These are phyloP conservation scores for Drosophila tripunctata DNA, from an alignment of 2,888 invertebrate genomes.

Conservation along the genomic window DNA sequence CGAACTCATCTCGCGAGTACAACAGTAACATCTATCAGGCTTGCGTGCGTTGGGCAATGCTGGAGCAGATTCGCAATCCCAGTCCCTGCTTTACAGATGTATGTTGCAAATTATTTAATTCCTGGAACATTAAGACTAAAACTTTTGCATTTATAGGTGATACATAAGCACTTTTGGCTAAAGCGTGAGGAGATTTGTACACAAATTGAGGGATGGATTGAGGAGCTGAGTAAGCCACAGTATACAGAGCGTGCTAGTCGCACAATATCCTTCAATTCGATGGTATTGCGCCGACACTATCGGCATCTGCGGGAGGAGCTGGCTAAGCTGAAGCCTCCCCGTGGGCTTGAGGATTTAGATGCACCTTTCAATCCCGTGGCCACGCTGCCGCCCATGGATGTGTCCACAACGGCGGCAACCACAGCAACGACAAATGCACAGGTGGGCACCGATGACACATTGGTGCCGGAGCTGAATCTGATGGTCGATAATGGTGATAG, in stretches of 20 bases:
- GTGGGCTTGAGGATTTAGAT: constrained; percentile 89
- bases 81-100: constrained; percentile 96
- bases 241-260: constrained; percentile 91
- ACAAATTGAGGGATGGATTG: constrained; percentile 95
- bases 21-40: constrained; percentile 98
- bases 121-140: no score
- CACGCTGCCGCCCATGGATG: constrained; percentile 78
- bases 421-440: constrained; percentile 48
- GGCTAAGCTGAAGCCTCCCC: constrained; percentile 91
- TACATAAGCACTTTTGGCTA: constrained; percentile 97
- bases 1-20: constrained; percentile 95
- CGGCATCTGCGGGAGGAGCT: constrained; percentile 94
- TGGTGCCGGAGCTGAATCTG: constrained; percentile 61
- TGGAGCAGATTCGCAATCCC: constrained; percentile 95
- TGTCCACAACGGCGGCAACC: constrained; percentile 48
- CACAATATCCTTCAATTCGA: constrained; percentile 90
- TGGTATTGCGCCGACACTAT: constrained; percentile 91
- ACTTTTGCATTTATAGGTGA: constrained; percentile 86
- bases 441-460: constrained; percentile 48
- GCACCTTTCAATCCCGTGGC: constrained; percentile 85
- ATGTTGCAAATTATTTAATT: no score
- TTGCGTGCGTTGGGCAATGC: constrained; percentile 97
- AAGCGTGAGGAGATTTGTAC: constrained; percentile 95
- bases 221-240: constrained; percentile 92
- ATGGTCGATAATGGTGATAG: constrained; percentile 53